These are phyloP conservation scores for Drosophila albomicans DNA, from an alignment of 1,140 invertebrate genomes.

Conservation along the genomic window DNA sequence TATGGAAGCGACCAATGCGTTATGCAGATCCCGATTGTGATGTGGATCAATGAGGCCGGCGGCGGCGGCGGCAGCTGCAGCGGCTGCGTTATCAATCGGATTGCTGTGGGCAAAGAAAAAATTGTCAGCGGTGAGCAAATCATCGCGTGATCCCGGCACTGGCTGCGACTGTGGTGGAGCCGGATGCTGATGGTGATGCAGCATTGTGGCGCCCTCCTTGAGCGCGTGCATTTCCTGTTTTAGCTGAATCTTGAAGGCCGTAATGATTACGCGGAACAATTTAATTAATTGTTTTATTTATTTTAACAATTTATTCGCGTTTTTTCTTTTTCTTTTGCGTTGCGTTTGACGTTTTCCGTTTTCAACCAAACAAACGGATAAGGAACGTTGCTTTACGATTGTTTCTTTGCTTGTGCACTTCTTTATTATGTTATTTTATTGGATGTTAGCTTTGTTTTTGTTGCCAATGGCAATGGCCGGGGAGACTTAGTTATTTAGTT, in stretches of 20 bases:
- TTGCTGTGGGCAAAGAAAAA: conserved; percentile 85
- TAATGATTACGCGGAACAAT: neutral
- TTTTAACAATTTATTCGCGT: neutral
- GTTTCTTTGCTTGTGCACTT: neutral
- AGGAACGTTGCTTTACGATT: neutral
- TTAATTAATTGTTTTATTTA: neutral
- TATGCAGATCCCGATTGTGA: conserved; percentile 88
- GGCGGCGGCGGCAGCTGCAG: conserved; percentile 73
- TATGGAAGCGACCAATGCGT: conserved; percentile 87
- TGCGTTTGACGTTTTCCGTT: conserved; percentile 1
- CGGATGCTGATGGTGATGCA: conserved; percentile 68
- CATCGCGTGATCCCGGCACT: conserved; percentile 35
- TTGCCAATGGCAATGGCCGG: conserved; percentile 69
- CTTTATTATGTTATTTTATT: conserved; percentile 26
- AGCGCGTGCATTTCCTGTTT: conserved; percentile 79
- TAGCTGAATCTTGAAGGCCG: conserved; percentile 73
- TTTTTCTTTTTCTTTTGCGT: conserved; percentile 3
- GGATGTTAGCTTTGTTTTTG: conserved; percentile 47
- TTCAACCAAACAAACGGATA: conserved; percentile 1
- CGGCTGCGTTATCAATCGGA: conserved; percentile 86
- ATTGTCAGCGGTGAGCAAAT: conserved; percentile 64
- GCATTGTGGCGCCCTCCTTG: conserved; percentile 78
- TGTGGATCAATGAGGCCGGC: conserved; percentile 86
- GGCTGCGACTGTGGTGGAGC: conserved; percentile 55
- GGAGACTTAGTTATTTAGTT: conserved; percentile 44